These are phyloP conservation scores for Psilopsiagon aymara DNA, from an alignment of 2,113 vertebrate species.

Conservation along the genomic window DNA sequence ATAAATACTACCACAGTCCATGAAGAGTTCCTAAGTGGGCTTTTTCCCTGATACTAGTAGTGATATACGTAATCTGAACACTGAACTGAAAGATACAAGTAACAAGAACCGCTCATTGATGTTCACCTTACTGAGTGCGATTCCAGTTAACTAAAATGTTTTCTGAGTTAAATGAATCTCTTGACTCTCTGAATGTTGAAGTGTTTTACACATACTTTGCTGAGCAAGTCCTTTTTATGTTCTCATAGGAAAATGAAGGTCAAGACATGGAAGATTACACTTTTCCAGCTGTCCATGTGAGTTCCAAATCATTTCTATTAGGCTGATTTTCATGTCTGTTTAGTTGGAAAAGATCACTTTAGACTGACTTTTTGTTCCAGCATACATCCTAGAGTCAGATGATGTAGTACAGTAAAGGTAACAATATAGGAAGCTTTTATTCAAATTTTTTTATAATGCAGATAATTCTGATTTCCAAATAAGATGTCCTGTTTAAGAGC, in stretches of 20 bases:
- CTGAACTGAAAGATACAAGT: background rate
- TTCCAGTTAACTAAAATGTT: background rate
- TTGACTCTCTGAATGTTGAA: background rate
- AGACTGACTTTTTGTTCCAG: background rate
- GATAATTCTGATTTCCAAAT: background rate
- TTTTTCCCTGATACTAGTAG: background rate
- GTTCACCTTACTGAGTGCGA: background rate
- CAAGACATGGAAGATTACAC: slow-evolving; percentile 77
- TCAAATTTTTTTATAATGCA: background rate
- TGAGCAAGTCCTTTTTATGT: slow-evolving; percentile 23
- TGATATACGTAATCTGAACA: background rate
- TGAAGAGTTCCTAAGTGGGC: background rate
- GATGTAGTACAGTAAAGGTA: background rate
- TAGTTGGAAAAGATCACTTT: background rate
- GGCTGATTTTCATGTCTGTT: background rate
- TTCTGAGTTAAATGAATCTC: background rate
- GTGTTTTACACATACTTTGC: background rate
- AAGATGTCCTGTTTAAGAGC: background rate
- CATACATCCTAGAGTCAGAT: background rate
- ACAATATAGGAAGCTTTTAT: background rate
- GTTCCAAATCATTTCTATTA: slow-evolving; percentile 50
- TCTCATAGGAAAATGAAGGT: slow-evolving; percentile 75
- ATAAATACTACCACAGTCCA: background rate
- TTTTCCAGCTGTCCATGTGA: slow-evolving; percentile 75
- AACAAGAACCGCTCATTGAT: background rate